Evolutionary conservation across 1,140 invertebrate species (phyloP), one percentile per base, ranked within the genome.

Genomic region (Drosophila insularis): DNA sequence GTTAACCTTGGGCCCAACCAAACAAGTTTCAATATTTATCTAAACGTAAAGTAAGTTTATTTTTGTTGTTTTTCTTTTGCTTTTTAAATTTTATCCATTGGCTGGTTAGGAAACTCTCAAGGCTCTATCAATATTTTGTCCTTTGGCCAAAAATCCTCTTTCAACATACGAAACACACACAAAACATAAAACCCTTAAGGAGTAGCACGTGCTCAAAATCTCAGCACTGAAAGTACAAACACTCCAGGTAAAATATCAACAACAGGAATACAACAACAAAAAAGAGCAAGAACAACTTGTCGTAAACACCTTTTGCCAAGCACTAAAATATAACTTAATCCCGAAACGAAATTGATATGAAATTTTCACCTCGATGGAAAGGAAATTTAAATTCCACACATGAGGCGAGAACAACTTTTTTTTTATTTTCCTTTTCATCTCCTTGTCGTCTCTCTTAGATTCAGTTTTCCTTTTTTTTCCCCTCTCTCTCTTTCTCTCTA

Each of bases 261-360:
- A 53, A 61, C 64, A 40, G 32, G 14, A 40, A 14, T 32, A 70
- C 43, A 50, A 50, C 4, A 46, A 27, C 4, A 27, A 27, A 46
- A 17, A 17, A 46, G 43, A 46, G 43, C 43, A 50, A 50, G 17
- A 50, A 50, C 21, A 70, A 80, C 80, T 72, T 74, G 66, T 69
- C 63, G 74, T 81, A 75, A 78, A 79, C 84, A 89, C 82, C 79
- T 82, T 76, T 62, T 79, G 71, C 50, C 69, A 55, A 89, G 79
- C 80, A 82, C 76, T 86, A 87, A 87, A 87, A 87, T 87, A 87
- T 89, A 89, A 79, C 81, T 86, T 87, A 86, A 86, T 86, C 81
- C 81, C 63, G 70, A 50, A 62, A 79, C 66, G 78, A 86, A 86
- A 86, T 86, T 86, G 81, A 86, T 86, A 86, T 81, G 82, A 81